Base-by-base conservation (phyloP, 2,797 vertebrate genomes). In the Labeo calbasu region DNA sequence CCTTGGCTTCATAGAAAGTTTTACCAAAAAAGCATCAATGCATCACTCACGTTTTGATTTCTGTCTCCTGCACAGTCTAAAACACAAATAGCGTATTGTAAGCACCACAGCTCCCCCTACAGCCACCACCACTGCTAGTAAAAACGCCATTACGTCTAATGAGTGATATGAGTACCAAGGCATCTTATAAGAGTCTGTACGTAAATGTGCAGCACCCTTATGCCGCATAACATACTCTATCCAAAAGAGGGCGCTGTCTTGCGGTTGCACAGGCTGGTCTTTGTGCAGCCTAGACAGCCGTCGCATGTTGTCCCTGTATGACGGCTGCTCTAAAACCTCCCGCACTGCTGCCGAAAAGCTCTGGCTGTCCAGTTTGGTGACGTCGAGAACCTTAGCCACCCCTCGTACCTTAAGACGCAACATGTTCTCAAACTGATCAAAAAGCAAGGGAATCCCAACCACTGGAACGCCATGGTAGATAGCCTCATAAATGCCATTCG, bases 391-490 rank as follows among this genome's bases (percentile, higher is more conserved):
- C 79, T 92, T 92, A 1, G 93, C 92, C 0, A 91, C 94, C 32
- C 94, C 94, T 11, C 92, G 89, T 0, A 72, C 84, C 72, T 94
- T 89, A 65, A 95, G 10, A 50, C 91, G 89, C 21, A 93, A 81
- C n/a, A 93, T 0, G n/a, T 95, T 95, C 65, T 95, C 94, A 25
- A 91, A 92, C 86, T 95, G 94, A 88, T 96, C 95, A 19, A 95
- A 95, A 32, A 95, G 76, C 15, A 95, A 91, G 0, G 93, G 94
- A 0, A 95, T 51, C 21, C 93, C 93, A 1, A 95, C 7, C 0
- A 95, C 68, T 0, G 93, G 94, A 15, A 95, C 92, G 0, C 94
- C 92, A 2, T 95, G 94, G 89, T 93, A 95, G 5, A 95, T 94
- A 70, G 93, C 83, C 85, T 95, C 94, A 4, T 94, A 94, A 76